Base-by-base conservation (phyloP, 2,113 vertebrate genomes). In the Oxyruncus cristatus region DNA sequence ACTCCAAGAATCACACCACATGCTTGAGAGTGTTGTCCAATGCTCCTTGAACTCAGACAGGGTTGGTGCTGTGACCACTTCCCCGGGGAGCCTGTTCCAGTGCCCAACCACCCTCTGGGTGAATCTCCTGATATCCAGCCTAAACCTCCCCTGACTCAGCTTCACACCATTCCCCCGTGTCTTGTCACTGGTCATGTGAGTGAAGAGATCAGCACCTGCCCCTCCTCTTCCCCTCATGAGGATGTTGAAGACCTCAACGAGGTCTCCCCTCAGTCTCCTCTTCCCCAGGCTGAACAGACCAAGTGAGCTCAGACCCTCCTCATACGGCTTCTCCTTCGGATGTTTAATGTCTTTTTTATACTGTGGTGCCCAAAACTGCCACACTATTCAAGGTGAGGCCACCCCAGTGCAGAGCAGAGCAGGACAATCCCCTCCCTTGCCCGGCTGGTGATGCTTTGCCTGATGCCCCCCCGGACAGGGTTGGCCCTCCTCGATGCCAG, bases 361-460 rank as follows among this genome's bases (percentile, higher is more conserved):
- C 3, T 46, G 30, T 41, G 41, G 21, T 14, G 41, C 14, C 41
- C 68, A 28, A 11, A 89, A 20, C 4, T 66, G 68, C 12, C 30
- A 15, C 14, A 72, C 3, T 2, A 42, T 9, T 18, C 2, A 1
- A 42, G 26, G 37, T 30, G 44, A 67, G 61, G 52, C 37, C 0
- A 0, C 4, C 28, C 33, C 28, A 53, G 19, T 0, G 0, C 68
- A 81, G 37, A 81, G 33, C 33, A 88, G n/a, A 70, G 67, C 0
- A 0, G 33, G 39, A 67, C 86, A 67, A 46, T 61, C 28, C 68
- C 72, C 53, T 61, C 11, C 46, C n/a, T 53, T 20, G 30, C 24
- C 61, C 0, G 0, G 19, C n/a, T 61, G 78, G 39, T 0, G 0
- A 24, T 67, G 39, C 24, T 53, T 30, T 18, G 3, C 62, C 78